Percentiles rank a stretch among this genome's conserved stretches.
Conservation (phyloP, 1,140 invertebrate genomes). For the Nephila pilipes region DNA sequence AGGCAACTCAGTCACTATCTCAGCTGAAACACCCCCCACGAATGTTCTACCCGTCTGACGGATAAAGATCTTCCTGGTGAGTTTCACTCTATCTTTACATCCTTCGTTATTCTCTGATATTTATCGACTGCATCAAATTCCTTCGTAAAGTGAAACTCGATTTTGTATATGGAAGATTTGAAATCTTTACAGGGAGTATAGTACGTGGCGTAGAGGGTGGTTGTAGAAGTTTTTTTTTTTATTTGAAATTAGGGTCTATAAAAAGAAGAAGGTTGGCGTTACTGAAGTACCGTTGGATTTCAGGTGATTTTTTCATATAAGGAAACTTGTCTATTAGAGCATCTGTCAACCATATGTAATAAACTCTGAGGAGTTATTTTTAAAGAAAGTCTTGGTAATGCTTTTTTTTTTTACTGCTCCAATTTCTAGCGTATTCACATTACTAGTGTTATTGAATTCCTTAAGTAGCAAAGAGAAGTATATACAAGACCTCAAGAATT, state of each 20-base stretch:
- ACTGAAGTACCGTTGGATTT: background rate
- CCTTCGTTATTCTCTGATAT: background rate
- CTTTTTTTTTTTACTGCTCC: background rate
- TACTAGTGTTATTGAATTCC: too few species aligned
- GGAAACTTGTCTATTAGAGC: background rate
- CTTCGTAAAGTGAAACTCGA: background rate
- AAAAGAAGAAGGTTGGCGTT: background rate
- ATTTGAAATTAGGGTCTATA: background rate
- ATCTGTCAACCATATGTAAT: background rate
- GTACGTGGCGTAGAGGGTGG: background rate
- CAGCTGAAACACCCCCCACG: slow-evolving; percentile 43
- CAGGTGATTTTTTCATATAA: background rate
- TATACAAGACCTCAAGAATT: too few species aligned
- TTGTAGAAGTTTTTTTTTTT: background rate
- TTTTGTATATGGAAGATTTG: background rate
- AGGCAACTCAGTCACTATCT: slow-evolving; percentile 28
- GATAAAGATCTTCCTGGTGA: slow-evolving; percentile 29
- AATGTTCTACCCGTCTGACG: slow-evolving; percentile 28
- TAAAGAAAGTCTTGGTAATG: too few species aligned
- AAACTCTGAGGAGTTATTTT: too few species aligned
- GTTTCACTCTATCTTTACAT: slow-evolving; percentile 1
- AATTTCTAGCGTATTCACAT: background rate
- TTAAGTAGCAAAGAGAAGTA: too few species aligned
- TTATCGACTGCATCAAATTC: background rate
- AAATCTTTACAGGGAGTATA: background rate